Percentiles rank a stretch among this genome's conserved stretches.
These are phyloP conservation scores for Polyergus mexicanus DNA, from an alignment of 1,140 invertebrate genomes.

Conservation along the genomic window DNA sequence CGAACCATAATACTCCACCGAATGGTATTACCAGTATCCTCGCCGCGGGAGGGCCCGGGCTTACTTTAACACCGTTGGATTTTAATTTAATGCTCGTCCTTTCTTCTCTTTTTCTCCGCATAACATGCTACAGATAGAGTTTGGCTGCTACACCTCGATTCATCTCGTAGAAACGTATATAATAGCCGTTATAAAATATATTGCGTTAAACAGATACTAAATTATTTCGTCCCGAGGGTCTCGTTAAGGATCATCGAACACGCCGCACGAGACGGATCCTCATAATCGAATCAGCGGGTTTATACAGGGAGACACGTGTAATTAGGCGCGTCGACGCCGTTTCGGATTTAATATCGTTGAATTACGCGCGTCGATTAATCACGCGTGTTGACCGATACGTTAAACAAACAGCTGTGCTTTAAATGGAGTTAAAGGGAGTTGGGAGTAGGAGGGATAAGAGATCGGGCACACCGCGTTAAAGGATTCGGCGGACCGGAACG, in stretches of 20 bases:
- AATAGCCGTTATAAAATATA: constrained; percentile 54
- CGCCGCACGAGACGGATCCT: constrained; percentile 39
- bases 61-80: constrained; percentile 77
- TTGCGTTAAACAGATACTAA: constrained; percentile 62
- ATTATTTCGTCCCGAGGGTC: constrained; percentile 30
- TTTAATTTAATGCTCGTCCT: constrained; percentile 74
- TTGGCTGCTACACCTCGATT: constrained; percentile 41
- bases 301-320: constrained; percentile 15
- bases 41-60: constrained; percentile 68
- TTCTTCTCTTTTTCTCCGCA: constrained; percentile 11
- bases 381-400: constrained; percentile 28
- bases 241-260: constrained; percentile 15
- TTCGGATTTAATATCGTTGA: constrained; percentile 31
- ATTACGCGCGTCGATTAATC: constrained; percentile 28
- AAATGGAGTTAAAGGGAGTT: background rate
- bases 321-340: constrained; percentile 28
- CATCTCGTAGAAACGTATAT: constrained; percentile 45
- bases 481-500: constrained; percentile 27
- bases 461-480: constrained; percentile 27
- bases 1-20: constrained; percentile 69
- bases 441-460: background rate
- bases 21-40: constrained; percentile 72
- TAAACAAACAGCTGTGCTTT: constrained; percentile 19
- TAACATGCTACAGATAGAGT: background rate
- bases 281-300: constrained; percentile 34